phyloP scores from a whole-genome alignment of 2,113 vertebrate genomes.

The Beaufortia kweichowensis region DNA sequence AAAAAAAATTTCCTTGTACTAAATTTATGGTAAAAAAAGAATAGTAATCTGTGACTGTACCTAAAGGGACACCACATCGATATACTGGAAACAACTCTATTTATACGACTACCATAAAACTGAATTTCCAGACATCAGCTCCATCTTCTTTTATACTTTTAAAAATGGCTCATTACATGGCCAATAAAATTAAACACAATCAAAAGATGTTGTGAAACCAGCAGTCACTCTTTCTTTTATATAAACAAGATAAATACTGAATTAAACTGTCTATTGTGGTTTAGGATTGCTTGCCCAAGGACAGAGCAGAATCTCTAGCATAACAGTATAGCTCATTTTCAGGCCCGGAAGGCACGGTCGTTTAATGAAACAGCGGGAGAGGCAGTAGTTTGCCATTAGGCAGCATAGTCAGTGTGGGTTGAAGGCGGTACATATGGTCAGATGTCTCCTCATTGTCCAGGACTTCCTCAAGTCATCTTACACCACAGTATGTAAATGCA shows the following conservation, averaged over 20 bases:
- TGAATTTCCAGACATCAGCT: neutral
- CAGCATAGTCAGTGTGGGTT: neutral
- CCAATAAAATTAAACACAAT: slow-evolving; percentile 14
- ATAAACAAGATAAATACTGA: slow-evolving; percentile 3
- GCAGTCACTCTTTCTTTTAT: neutral
- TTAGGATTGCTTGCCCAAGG: slow-evolving; percentile 16
- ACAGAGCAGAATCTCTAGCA: neutral
- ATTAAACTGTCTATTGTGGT: neutral
- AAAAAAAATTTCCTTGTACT: neutral
- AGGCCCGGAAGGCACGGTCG: slow-evolving; percentile 17
- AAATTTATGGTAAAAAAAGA: neutral
- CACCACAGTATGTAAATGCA: slow-evolving; percentile 5
- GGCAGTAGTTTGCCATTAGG: slow-evolving; percentile 39
- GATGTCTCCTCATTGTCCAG: slow-evolving; percentile 14
- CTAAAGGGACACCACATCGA: neutral
- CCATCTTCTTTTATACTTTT: slow-evolving; percentile 16
- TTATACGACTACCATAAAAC: slow-evolving; percentile 15
- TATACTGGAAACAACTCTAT: slow-evolving; percentile 8
- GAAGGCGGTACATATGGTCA: slow-evolving; percentile 33
- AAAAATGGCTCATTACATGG: slow-evolving; percentile 8
- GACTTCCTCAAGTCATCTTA: slow-evolving; percentile 6
- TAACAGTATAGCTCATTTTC: slow-evolving; percentile 16
- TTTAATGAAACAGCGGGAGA: slow-evolving; percentile 44
- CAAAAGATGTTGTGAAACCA: neutral
- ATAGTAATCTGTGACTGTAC: neutral